Percentiles rank a stretch among this genome's conserved stretches.
Evolutionary conservation across 2,113 vertebrate species (phyloP).

Genomic region (Silurus asotus): DNA sequence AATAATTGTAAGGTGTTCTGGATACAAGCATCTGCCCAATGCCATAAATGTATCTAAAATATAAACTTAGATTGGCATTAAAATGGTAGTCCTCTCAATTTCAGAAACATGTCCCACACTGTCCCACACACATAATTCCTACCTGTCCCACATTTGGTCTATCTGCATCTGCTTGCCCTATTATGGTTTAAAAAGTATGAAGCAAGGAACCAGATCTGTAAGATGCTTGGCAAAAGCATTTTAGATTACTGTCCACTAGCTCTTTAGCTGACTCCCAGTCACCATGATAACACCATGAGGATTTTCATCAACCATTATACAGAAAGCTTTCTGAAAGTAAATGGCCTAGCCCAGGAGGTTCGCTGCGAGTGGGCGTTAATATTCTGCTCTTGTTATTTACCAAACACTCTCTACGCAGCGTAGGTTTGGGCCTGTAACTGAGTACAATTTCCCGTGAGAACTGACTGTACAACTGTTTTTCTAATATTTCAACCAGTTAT

Average conservation of each 20-base stretch:
- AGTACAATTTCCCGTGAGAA: conserved; percentile 11
- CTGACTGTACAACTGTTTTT: conserved; percentile 22
- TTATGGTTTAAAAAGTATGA: conserved; percentile 20
- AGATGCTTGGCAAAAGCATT: conserved; percentile 18
- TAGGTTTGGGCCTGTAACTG: conserved; percentile 10
- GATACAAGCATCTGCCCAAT: too few relatives aligned
- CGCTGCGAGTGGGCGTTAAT: conserved; percentile 24
- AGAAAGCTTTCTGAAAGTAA: background rate
- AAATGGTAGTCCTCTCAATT: too few relatives aligned
- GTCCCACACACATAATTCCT: too few relatives aligned
- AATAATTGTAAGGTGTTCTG: too few relatives aligned
- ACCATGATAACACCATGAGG: background rate
- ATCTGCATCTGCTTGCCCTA: too few relatives aligned
- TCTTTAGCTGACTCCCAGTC: conserved; percentile 26
- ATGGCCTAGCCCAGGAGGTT: background rate
- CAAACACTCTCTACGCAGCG: background rate
- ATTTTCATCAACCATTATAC: background rate
- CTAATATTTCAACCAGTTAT: conserved; percentile 42
- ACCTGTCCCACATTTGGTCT: too few relatives aligned
- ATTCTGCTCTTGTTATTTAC: conserved; percentile 33
- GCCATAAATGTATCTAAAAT: too few relatives aligned
- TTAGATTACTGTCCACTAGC: conserved; percentile 1
- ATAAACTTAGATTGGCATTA: too few relatives aligned
- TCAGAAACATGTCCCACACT: too few relatives aligned
- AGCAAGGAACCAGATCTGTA: conserved; percentile 1